phyloP scores from a whole-genome alignment of 2,797 vertebrate genomes.

The Sebastiscus albofasciatus region DNA sequence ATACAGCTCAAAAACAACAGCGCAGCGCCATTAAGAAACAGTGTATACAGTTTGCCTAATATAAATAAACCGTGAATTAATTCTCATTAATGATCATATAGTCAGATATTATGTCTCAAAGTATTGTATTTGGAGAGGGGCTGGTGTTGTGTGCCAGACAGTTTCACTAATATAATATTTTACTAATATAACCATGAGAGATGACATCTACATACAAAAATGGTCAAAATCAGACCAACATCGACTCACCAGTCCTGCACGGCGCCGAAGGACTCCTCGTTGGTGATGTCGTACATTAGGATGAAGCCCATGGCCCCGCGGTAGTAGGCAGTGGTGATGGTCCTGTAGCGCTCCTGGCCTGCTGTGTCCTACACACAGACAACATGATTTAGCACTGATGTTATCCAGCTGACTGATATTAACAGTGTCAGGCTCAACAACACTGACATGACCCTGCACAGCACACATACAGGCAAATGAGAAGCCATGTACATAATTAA shows the following conservation, averaged over 20 bases:
- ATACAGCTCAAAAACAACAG: no score
- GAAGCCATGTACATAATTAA: slow-evolving; percentile 9
- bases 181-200: background rate
- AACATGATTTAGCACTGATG: slow-evolving; percentile 23
- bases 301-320: slow-evolving; percentile 99
- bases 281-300: slow-evolving; percentile 99
- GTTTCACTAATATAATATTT: no score
- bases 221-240: background rate
- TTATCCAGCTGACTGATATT: slow-evolving; percentile 15
- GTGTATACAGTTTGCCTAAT: no score
- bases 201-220: background rate
- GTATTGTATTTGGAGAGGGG: no score
- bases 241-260: slow-evolving; percentile 96
- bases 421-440: slow-evolving; percentile 7
- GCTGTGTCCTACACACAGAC: slow-evolving; percentile 90
- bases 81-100: no score
- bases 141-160: no score
- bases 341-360: slow-evolving; percentile 97
- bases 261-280: slow-evolving; percentile 96
- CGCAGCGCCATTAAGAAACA: no score
- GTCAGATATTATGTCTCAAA: no score
- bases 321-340: slow-evolving; percentile 98
- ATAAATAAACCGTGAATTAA: no score
- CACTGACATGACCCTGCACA: background rate
- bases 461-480: background rate